These are phyloP conservation scores for Spheniscus humboldti DNA, from an alignment of 2,797 vertebrate genomes.

Conservation along the genomic window DNA sequence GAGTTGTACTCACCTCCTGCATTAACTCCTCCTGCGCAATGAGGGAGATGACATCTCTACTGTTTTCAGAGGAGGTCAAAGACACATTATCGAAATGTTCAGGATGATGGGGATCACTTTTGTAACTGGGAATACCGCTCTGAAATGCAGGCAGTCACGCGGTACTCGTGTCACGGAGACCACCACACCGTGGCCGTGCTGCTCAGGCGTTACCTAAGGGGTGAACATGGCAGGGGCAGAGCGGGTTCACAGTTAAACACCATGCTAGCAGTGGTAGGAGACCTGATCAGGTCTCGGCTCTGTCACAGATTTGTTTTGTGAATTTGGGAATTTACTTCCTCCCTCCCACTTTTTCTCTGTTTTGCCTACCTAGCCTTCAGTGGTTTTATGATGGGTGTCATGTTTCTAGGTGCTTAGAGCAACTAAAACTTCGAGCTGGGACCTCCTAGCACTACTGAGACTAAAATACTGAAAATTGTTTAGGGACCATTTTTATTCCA, in stretches of 20 bases:
- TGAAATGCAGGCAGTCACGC: not conserved
- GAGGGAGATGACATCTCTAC: not conserved
- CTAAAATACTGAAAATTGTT: not conserved
- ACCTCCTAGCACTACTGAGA: not conserved
- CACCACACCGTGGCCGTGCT: accelerated
- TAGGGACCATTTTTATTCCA: not conserved
- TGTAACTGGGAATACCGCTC: not conserved
- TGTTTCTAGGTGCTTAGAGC: not conserved
- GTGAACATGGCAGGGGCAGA: not conserved
- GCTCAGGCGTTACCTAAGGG: accelerated
- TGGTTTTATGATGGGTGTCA: not conserved
- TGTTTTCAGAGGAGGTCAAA: not conserved
- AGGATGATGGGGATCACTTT: not conserved
- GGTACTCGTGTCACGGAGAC: not conserved
- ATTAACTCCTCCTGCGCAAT: not conserved
- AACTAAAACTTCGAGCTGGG: not conserved
- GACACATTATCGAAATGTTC: not conserved
- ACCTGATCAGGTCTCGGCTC: not conserved
- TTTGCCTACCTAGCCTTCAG: not conserved
- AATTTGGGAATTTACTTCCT: not conserved
- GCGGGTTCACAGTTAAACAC: not conserved
- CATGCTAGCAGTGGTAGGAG: accelerated
- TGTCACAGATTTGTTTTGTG: not conserved
- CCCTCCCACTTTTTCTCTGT: not conserved
- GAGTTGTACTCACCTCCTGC: not conserved